phyloP scores from a whole-genome alignment of 2,888 invertebrate species.

The Ectemnius cavifrons region DNA sequence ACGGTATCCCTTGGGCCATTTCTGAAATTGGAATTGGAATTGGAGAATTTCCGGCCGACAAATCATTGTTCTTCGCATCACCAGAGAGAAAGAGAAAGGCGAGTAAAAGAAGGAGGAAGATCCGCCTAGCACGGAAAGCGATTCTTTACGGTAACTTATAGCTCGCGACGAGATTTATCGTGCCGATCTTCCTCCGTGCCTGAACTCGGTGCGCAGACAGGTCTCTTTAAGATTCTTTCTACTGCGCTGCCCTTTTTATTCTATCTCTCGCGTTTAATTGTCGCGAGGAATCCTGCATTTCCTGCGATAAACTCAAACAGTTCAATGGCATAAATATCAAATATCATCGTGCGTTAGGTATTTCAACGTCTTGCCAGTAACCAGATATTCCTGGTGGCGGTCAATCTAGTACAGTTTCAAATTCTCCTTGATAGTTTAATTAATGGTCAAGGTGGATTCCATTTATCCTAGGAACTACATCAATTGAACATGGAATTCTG shows the following conservation, averaged over 20 bases:
- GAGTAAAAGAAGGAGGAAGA: slow-evolving; percentile 35
- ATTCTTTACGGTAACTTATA: slow-evolving; percentile 65
- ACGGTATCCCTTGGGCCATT: slow-evolving; percentile 61
- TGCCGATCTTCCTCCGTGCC: slow-evolving; percentile 27
- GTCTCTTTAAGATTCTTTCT: neutral
- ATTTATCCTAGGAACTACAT: no score
- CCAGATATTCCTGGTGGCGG: no score
- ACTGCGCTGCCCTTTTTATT: slow-evolving; percentile 1
- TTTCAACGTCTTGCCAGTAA: no score
- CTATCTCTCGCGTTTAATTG: neutral
- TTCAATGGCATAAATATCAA: no score
- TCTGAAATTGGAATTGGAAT: slow-evolving; percentile 66
- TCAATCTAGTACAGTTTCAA: no score
- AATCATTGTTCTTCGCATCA: slow-evolving; percentile 58
- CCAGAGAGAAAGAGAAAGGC: slow-evolving; percentile 24
- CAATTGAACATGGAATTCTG: no score
- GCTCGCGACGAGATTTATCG: slow-evolving; percentile 61
- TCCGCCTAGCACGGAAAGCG: slow-evolving; percentile 45
- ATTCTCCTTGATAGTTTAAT: no score
- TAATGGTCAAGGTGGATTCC: no score
- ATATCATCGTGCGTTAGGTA: no score
- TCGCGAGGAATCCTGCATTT: no score
- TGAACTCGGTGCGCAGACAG: no score
- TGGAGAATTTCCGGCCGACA: slow-evolving; percentile 61
- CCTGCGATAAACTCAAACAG: no score